Evolutionary conservation across 2,888 invertebrate species (phyloP).

Genomic region (Orthosia gothica): DNA sequence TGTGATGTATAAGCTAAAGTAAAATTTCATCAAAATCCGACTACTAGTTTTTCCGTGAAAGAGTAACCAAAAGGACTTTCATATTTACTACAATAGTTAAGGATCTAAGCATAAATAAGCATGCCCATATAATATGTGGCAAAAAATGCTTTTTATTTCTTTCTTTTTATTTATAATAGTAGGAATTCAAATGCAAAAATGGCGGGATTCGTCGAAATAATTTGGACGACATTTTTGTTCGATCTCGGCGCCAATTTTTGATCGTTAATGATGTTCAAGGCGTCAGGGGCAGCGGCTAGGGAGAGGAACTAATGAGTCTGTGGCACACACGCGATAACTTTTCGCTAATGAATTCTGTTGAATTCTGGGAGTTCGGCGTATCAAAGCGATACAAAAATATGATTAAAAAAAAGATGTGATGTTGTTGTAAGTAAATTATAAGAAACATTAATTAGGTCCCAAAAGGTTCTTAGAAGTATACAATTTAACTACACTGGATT

Average conservation of each 20-base stretch:
- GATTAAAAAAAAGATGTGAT: no score
- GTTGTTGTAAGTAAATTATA: not conserved
- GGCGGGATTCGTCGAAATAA: not conserved
- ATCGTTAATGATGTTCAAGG: slow-evolving; percentile 15
- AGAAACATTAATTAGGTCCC: not conserved
- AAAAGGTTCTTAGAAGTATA: no score
- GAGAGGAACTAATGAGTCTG: slow-evolving; percentile 3
- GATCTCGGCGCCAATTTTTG: not conserved
- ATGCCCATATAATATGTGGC: no score
- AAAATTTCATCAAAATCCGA: no score
- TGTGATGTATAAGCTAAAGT: no score
- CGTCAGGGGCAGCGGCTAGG: slow-evolving; percentile 4
- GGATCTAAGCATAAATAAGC: no score
- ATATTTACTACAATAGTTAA: no score
- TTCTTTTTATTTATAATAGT: no score
- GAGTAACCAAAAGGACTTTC: no score
- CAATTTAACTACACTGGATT: no score
- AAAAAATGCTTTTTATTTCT: no score
- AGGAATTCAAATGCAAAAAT: not conserved
- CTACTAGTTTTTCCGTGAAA: no score
- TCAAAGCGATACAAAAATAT: slow-evolving; percentile 5
- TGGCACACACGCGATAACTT: slow-evolving; percentile 24
- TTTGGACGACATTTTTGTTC: not conserved
- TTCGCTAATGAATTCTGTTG: slow-evolving; percentile 25
- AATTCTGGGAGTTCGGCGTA: slow-evolving; percentile 23